Evolutionary conservation across 2,113 vertebrate species (phyloP).

Genomic region (Nothobranchius kuhntae): DNA sequence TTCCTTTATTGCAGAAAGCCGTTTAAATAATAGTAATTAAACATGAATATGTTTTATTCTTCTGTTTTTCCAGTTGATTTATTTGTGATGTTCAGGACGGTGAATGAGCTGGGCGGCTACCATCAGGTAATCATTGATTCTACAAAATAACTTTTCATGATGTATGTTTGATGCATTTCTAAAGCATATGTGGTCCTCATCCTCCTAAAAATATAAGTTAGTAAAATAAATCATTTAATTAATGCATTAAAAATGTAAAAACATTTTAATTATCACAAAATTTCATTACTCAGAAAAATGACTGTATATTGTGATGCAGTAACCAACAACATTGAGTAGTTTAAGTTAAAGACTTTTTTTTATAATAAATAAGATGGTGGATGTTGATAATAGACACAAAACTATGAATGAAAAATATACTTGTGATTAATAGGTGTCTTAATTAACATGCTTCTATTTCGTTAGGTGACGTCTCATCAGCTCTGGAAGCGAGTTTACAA

Average conservation of each 20-base stretch:
- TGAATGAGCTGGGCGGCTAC: slow-evolving; percentile 76
- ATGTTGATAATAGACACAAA: neutral
- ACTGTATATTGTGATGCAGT: too few relatives aligned
- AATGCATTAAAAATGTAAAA: too few relatives aligned
- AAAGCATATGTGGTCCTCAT: neutral
- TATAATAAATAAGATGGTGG: too few relatives aligned
- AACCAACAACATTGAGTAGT: too few relatives aligned
- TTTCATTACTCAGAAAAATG: too few relatives aligned
- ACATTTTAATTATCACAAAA: too few relatives aligned
- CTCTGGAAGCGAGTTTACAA: slow-evolving; percentile 85
- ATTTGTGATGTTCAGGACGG: slow-evolving; percentile 78
- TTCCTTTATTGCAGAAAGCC: too few relatives aligned
- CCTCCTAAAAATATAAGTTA: too few relatives aligned
- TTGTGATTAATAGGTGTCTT: neutral
- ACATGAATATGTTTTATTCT: slow-evolving; percentile 2
- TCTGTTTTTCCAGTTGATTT: slow-evolving; percentile 73
- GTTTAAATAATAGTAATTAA: neutral
- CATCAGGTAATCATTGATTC: slow-evolving; percentile 66
- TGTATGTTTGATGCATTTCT: neutral
- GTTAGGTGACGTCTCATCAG: slow-evolving; percentile 80
- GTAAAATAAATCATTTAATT: too few relatives aligned
- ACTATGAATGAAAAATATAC: neutral
- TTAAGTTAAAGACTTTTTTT: too few relatives aligned
- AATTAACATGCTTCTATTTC: too few relatives aligned
- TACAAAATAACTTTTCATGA: neutral